Base-by-base conservation (phyloP, 2,113 vertebrate genomes). In the Gymnogyps californianus region DNA sequence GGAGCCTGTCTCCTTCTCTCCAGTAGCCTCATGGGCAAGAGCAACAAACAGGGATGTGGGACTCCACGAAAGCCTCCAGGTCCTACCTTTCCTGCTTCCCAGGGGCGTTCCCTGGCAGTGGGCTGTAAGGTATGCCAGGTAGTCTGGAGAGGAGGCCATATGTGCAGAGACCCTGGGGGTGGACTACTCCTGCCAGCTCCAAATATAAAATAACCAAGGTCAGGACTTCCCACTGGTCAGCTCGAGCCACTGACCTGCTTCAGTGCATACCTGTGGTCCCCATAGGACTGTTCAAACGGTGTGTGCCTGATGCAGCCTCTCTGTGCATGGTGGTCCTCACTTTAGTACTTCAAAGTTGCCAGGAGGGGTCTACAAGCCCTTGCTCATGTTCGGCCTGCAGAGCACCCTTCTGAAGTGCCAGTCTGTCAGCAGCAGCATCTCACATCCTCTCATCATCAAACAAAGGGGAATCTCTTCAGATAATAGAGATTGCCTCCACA, bases 381-480 rank as follows among this genome's bases (percentile, higher is more conserved):
- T 36, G 49, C 62, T 92, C 49, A 2, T 55, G 71, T 62, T 76
- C 17, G 7, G 58, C 70, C 28, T 40, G 52, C 10, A 1, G 58
- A 93, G 46, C 67, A 46, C 75, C 67, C 72, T 83, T 92, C 87
- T 95, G 83, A 92, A 94, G 91, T 72, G 51, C 67, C 94, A 64
- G 71, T 51, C 89, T 87, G 89, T 52, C 79, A 65, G 93, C 72
- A 51, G 81, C 70, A 71, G 42, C 18, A 40, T 8, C 47, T 89
- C 86, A 20, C 82, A 47, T 69, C 76, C 76, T 76, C 61, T 14
- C 20, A 1, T 91, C 88, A 64, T 90, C 93, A 38, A 67, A 93
- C 90, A 94, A 89, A 97, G 58, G 69, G 89, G 75, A 85, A 54
- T 90, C 70, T 95, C 67, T 88, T 85, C 49, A 52, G 59, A 87